Evolutionary conservation across 2,113 vertebrate genomes (phyloP), one percentile per base, ranked within the genome.

Genomic region (Myrmecobius fasciatus): DNA sequence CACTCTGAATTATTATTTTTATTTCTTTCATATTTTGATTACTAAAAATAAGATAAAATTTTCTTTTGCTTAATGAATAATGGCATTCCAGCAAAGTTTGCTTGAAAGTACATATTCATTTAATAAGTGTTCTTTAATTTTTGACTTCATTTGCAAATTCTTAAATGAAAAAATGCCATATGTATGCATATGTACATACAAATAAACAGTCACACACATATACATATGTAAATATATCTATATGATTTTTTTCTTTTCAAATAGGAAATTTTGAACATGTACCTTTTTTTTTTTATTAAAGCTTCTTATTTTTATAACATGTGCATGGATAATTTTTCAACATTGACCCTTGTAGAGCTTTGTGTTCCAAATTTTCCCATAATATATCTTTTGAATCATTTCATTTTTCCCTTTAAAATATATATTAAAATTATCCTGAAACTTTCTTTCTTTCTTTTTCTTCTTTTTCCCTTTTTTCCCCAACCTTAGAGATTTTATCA

Each of bases 31-130:
- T 93, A 92, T 90, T 22, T 31, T 93, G 43, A 75, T 83, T 75
- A 20, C 24, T 90, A 83, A n/a, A 54, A 60, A 53, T 96, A 95
- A 94, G 93, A 91, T 90, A 51, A 52, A 90, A 2, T n/a, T 60
- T 8, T 43, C 11, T 17, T 54, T 56, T 91, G 67, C 26, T 92
- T 93, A 91, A 47, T 91, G 25, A 46, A 91, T 20, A 93, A 56
- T 2, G 60, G 25, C 43, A 94, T 89, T 54, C 51, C 8, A 91
- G 26, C 83, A 92, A 95, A n/a, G 14, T 25, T 91, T 97, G 43
- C 90, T 46, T 60, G 56, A 60, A 67, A 67, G 28, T 22, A 6
- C n/a, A n/a, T 75, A 83, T 83, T 83, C 36, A 43, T 43, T 83
- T 83, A 83, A 83, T 43, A n/a, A 83, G 1, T 83, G n/a, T 43